Evolutionary conservation across 2,888 invertebrate species (phyloP).

Genomic region (Lacanobia oleracea): DNA sequence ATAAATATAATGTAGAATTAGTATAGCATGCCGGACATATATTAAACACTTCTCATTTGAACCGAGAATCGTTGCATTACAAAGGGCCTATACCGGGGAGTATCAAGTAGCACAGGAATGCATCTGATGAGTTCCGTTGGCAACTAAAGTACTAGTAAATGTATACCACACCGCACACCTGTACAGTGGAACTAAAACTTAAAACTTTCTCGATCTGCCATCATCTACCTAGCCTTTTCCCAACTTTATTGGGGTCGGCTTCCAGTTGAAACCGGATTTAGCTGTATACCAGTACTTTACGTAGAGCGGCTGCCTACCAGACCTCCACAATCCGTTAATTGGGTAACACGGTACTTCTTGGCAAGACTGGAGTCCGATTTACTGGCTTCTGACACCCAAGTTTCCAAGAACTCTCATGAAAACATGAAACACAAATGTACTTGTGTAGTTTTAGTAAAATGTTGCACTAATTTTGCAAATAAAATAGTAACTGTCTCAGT

Average conservation of each 20-base stretch:
- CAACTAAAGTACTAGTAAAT: constrained; percentile 12
- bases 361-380: too few relatives aligned
- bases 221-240: too few relatives aligned
- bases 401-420: too few relatives aligned
- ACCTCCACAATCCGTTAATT: too few relatives aligned
- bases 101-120: constrained; percentile 26
- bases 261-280: too few relatives aligned
- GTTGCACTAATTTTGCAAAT: not conserved
- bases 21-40: not conserved
- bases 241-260: too few relatives aligned
- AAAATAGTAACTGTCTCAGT: not conserved
- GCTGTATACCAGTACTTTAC: too few relatives aligned
- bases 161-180: constrained; percentile 9
- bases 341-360: too few relatives aligned
- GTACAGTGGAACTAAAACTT: not conserved
- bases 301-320: too few relatives aligned
- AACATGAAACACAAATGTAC: not conserved
- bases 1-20: not conserved
- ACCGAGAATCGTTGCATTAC: not conserved
- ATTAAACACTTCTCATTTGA: not conserved
- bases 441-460: not conserved
- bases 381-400: too few relatives aligned
- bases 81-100: not conserved
- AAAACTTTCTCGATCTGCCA: too few relatives aligned
- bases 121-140: constrained; percentile 10